Conservation (phyloP, 2,888 invertebrate species). For the Rhagium mordax region DNA sequence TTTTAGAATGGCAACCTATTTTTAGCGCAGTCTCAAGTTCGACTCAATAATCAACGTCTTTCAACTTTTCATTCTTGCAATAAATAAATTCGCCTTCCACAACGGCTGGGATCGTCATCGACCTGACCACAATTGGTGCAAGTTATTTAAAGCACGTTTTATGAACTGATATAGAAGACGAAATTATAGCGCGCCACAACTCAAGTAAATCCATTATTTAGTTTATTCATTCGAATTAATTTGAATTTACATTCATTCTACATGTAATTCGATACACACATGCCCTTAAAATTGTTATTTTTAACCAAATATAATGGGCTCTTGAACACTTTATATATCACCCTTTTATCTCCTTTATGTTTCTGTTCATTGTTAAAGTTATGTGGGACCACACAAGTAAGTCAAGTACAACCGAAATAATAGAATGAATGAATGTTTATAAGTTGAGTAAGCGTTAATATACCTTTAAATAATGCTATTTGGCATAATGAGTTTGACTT, state of each 20-base stretch:
- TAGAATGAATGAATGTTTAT: conserved; percentile 6
- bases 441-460: conserved; percentile 21
- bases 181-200: background rate
- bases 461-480: conserved; percentile 13
- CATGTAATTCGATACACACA: conserved; percentile 13
- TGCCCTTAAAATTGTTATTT: conserved; percentile 27
- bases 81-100: no score
- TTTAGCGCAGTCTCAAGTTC: no score
- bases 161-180: background rate
- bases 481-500: conserved; percentile 18
- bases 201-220: background rate
- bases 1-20: no score
- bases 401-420: conserved; percentile 23
- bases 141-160: background rate
- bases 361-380: conserved; percentile 1
- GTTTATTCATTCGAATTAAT: conserved; percentile 6
- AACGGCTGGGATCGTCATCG: no score
- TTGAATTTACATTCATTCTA: background rate
- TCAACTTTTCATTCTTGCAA: no score
- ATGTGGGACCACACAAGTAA: conserved; percentile 23
- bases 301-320: conserved; percentile 24
- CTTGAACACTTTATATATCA: conserved; percentile 28
- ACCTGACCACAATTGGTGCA: no score
- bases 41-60: no score
- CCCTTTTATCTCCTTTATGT: conserved; percentile 3